Percentiles rank a stretch among this genome's conserved stretches.
Evolutionary conservation across 2,113 vertebrate genomes (phyloP).

Genomic region (Orycteropus afer): DNA sequence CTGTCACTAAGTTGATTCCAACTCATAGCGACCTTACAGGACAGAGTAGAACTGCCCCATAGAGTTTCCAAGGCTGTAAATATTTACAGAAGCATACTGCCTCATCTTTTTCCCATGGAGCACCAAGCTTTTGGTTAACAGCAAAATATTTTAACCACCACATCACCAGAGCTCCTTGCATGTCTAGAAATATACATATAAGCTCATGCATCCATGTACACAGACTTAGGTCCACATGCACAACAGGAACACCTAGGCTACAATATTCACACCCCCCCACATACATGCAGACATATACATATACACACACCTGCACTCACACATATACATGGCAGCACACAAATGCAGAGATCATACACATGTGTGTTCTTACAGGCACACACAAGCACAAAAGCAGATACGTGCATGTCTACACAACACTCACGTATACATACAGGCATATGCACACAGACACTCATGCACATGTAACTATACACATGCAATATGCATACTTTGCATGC

Average conservation of each 20-base stretch:
- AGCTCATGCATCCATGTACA: too few relatives aligned
- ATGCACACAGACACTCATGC: neutral
- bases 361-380: rapidly evolving
- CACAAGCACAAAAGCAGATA: neutral
- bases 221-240: rapidly evolving
- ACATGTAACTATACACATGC: neutral
- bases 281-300: neutral
- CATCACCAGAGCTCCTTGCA: too few relatives aligned
- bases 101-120: too few relatives aligned
- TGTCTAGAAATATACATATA: rapidly evolving
- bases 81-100: too few relatives aligned
- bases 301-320: neutral
- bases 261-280: rapidly evolving
- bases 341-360: neutral
- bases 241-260: neutral
- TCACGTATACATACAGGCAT: neutral
- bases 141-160: too few relatives aligned
- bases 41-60: too few relatives aligned
- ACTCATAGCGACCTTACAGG: too few relatives aligned
- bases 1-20: too few relatives aligned
- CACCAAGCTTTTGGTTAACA: too few relatives aligned
- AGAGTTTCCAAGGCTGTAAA: too few relatives aligned
- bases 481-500: rapidly evolving
- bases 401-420: rapidly evolving
- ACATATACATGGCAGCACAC: rapidly evolving